Base-by-base conservation (phyloP, 30 jellyfish, hydroid and myxozoan species). In the Hydra vulgaris region DNA sequence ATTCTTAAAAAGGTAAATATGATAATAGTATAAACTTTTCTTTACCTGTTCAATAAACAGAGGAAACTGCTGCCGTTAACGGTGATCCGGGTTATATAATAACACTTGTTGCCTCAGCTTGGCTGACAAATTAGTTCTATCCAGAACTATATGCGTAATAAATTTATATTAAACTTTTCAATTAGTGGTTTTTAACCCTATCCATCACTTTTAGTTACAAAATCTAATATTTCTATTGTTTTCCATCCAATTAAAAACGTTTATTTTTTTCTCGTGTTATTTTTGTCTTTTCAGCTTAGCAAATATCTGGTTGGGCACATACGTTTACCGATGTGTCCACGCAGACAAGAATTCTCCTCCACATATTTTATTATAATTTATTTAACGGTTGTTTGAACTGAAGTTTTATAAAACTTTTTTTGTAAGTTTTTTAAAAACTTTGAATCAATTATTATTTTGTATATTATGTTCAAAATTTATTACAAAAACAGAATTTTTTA, bases 61-160 rank as follows among this genome's bases (percentile, higher is more conserved):
- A 89, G 95, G 96, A 66, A 83, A 84, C 95, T 66, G 81, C 92
- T 83, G 97, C 97, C 97, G 97, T 87, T 85, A 90, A 82, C 86
- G 97, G 97, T 82, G 54, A 84, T 87, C 95, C 94, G 97, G 97
- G 88, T 86, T 91, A 80, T 76, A 80, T 76, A 82, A 86, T 27
- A 15, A 80, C 72, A 27, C 83, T 84, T 81, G 71, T 54, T 71
- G 95, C 95, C 96, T 78, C 97, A 86, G 96, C 76, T 86, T 91
- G 91, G 87, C 95, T 74, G 88, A 77, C 70, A 79, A 79, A 76
- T 81, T 83, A 23, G 82, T 54, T 70, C 92, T 23, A 27, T 80
- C 79, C 84, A 75, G 71, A 75, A 70, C 23, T 21, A 75, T 17
- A 53, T n/a, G 40, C 56, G 83, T 66, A 8, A 21, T 71, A 71